These are phyloP conservation scores for Ciconia maguari DNA, from an alignment of 2,113 vertebrate genomes.

Conservation along the genomic window DNA sequence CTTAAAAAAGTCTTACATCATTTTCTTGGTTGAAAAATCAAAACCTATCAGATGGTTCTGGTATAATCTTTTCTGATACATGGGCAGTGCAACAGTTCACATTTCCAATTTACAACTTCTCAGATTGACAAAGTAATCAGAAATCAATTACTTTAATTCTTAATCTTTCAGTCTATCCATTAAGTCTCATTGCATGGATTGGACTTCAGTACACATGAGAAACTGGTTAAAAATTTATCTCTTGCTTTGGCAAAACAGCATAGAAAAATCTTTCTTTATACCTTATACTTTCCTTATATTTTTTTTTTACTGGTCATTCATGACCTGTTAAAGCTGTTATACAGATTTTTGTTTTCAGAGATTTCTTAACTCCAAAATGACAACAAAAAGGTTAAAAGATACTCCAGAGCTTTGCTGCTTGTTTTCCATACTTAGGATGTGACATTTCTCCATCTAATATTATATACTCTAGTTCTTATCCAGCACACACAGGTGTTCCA, in stretches of 20 bases:
- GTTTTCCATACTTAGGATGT: not conserved
- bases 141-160: not conserved
- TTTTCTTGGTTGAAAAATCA: not conserved
- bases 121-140: not conserved
- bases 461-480: not conserved
- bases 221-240: not conserved
- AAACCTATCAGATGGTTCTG: not conserved
- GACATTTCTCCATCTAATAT: not conserved
- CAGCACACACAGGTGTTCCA: conserved; percentile 23
- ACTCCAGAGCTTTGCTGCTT: not conserved
- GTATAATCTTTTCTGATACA: not conserved
- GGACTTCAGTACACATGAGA: not conserved
- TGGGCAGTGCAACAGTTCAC: not conserved
- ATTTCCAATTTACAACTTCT: not conserved
- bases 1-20: not conserved
- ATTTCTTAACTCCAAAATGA: not conserved
- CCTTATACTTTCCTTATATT: not conserved
- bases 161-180: not conserved
- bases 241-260: not conserved
- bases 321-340: not conserved
- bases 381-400: not conserved
- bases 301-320: not conserved
- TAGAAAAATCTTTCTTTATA: not conserved
- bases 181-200: not conserved
- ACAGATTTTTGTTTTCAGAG: not conserved